Base-by-base conservation (phyloP, 1,140 invertebrate species). In the Cherax destructor region DNA sequence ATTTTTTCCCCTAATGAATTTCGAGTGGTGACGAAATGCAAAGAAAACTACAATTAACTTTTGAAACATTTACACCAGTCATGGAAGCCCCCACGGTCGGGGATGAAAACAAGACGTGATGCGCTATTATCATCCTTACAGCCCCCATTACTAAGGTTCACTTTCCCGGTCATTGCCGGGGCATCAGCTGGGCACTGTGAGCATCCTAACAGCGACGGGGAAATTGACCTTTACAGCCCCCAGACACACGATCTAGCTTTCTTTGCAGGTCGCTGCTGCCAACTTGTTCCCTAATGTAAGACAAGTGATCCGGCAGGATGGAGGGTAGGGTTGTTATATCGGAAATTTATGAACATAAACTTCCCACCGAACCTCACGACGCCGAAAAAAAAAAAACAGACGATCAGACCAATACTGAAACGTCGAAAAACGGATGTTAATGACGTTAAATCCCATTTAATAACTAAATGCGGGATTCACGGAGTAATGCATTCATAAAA, bases 271-370 rank as follows among this genome's bases (percentile, higher is more conserved):
- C 24, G 52, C 74, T 16, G 18, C 72, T 30, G 80, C 88, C 81
- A 84, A 83, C 88, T 90, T 90, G 88, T 90, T 90, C 81, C 81
- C 81, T 90, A 90, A 84, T 90, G 88, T 90, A 84, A 90, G 81
- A 90, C 88, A 90, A 90, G 88, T 90, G 88, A 90, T 84, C 88
- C 52, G 83, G 72, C 88, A 90, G 88, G 88, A 90, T 90, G 88
- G 88, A 84, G 81, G 81, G 65, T 50, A 30, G 80, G 81, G 50
- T 81, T 61, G 78, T 88, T 88, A 49, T 78, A 88, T 88, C 78
- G 86, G 78, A 81, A 88, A 88, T 88, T 81, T 88, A 81, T 80
- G 78, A 88, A 88, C 86, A 47, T 80, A 81, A 81, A 81, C 81
- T 88, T 72, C 9, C 30, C 30, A 41, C 30, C 30, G 30, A 41